These are phyloP conservation scores for Coptodon bakossiorum DNA, from an alignment of 2,113 vertebrate species.

Conservation along the genomic window DNA sequence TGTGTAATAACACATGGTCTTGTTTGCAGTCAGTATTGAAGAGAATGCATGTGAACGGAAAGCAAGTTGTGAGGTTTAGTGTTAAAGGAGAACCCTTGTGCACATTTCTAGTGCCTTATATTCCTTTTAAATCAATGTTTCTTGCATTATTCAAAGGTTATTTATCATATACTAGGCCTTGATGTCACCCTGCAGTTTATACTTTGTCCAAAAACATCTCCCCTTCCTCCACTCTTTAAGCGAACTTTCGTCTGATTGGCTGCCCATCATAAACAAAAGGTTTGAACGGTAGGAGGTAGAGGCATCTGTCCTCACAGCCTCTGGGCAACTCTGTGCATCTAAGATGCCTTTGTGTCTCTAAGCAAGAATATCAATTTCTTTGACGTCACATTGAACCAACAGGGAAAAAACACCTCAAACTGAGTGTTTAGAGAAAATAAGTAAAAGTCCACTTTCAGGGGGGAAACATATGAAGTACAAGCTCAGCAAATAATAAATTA, in stretches of 20 bases:
- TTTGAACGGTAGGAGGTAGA: neutral
- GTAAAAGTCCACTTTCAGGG: neutral
- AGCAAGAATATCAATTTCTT: neutral
- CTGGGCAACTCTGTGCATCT: neutral
- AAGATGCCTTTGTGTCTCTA: neutral
- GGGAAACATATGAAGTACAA: neutral
- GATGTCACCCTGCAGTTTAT: neutral
- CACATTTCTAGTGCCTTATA: neutral
- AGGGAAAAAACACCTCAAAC: neutral
- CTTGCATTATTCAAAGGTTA: neutral
- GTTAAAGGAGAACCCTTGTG: neutral
- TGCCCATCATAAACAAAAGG: neutral
- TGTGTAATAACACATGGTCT: neutral
- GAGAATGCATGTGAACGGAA: neutral
- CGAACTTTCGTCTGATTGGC: neutral
- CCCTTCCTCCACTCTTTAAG: neutral
- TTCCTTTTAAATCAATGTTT: neutral
- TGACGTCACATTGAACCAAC: neutral
- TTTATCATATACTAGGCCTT: neutral
- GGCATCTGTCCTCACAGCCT: neutral
- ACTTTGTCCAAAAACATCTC: neutral
- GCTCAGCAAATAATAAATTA: neutral
- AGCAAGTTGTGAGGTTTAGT: neutral
- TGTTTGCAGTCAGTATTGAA: neutral
- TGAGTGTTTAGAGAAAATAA: neutral